Conservation (phyloP, 2,888 invertebrate genomes). For the Lysandra bellargus region DNA sequence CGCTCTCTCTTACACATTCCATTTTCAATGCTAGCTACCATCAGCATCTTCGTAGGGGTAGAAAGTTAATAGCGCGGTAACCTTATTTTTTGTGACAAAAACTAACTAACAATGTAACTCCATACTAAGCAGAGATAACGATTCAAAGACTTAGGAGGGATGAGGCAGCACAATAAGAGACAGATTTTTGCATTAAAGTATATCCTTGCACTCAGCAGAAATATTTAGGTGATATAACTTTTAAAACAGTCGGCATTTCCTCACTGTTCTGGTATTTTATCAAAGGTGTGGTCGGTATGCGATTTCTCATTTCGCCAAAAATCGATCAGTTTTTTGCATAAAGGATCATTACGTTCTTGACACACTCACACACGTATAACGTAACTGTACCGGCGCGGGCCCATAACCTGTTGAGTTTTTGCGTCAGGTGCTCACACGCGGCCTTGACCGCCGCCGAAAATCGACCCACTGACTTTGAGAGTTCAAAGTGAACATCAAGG, state of each 20-base stretch:
- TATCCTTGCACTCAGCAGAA: too few species aligned
- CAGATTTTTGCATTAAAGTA: too few species aligned
- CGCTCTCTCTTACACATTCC: too few species aligned
- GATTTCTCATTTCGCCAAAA: neutral
- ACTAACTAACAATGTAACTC: too few species aligned
- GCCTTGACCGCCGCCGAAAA: conserved; percentile 68
- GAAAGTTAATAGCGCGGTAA: too few species aligned
- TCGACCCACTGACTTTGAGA: conserved; percentile 40
- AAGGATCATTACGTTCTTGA: conserved; percentile 8
- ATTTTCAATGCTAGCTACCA: too few species aligned
- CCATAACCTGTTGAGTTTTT: conserved; percentile 73
- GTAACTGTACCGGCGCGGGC: conserved; percentile 54
- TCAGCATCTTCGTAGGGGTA: too few species aligned
- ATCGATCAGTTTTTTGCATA: conserved; percentile 8
- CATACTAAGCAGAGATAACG: too few species aligned
- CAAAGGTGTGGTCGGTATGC: neutral
- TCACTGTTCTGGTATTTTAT: neutral
- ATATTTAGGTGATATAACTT: too few species aligned
- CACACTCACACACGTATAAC: conserved; percentile 48
- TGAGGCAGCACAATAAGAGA: too few species aligned
- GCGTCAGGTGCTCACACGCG: conserved; percentile 70
- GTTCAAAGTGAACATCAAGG: conserved; percentile 10
- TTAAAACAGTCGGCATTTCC: neutral
- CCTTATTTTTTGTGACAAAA: too few species aligned
- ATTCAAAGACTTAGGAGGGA: too few species aligned